Percentiles rank a stretch among this genome's conserved stretches.
Conservation (phyloP, 2,113 vertebrate species). For the Microcebus tavaratra region DNA sequence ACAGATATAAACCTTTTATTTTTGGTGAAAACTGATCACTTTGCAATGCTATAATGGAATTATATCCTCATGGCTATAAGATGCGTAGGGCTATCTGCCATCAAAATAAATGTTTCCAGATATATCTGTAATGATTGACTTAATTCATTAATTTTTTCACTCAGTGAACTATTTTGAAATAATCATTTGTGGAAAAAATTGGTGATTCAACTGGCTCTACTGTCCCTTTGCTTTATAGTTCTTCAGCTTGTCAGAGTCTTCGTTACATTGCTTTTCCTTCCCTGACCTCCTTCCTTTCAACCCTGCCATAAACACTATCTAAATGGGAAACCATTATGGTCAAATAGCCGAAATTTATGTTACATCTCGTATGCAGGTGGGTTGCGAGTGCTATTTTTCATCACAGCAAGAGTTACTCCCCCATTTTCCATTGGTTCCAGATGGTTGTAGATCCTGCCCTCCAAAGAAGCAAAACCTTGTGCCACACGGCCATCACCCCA, state of each 20-base stretch:
- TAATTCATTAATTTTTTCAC: background rate
- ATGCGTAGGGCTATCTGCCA: background rate
- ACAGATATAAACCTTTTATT: background rate
- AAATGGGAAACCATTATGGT: background rate
- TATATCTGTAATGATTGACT: background rate
- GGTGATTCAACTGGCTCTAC: background rate
- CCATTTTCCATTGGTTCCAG: background rate
- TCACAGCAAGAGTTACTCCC: background rate
- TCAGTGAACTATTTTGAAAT: constrained; percentile 15
- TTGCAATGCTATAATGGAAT: background rate
- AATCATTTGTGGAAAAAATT: background rate
- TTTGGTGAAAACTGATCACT: background rate
- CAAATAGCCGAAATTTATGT: too few species aligned
- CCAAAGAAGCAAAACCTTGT: background rate
- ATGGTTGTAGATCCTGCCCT: background rate
- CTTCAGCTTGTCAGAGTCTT: background rate
- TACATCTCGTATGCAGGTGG: background rate
- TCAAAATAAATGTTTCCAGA: background rate
- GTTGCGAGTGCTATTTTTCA: background rate
- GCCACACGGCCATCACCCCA: background rate
- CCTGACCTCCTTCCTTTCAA: background rate
- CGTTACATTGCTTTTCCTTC: background rate
- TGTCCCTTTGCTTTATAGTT: background rate
- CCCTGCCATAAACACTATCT: background rate
- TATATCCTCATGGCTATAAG: background rate